Conservation (phyloP, 2,113 vertebrate species). For the Physeter macrocephalus region DNA sequence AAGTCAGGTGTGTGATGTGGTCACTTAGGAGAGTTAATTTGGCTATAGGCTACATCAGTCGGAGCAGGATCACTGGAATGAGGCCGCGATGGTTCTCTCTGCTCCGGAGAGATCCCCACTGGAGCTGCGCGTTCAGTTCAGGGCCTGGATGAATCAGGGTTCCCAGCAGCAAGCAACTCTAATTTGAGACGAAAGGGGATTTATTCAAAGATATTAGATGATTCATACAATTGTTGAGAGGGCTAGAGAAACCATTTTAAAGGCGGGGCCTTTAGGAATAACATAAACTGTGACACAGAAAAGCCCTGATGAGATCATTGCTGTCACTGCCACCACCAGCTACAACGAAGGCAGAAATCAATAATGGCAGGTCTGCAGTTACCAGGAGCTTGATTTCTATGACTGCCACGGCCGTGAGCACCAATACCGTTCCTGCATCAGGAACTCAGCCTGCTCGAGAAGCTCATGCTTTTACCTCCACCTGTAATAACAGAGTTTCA, state of each 20-base stretch:
- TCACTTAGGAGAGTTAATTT: neutral
- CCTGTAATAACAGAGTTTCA: neutral
- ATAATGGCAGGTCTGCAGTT: rapidly evolving
- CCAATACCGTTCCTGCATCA: rapidly evolving
- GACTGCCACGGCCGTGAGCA: rapidly evolving
- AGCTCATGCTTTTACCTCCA: neutral
- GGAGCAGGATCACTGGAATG: neutral
- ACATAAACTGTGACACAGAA: neutral
- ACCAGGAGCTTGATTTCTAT: neutral
- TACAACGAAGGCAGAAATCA: neutral
- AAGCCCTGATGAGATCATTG: neutral
- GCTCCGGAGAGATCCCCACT: neutral
- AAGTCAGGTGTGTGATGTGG: neutral
- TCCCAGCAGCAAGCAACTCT: neutral
- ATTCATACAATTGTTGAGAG: neutral
- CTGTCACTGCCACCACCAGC: neutral
- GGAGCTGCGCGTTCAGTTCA: neutral
- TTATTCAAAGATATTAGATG: neutral
- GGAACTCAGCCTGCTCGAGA: neutral
- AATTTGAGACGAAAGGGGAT: neutral
- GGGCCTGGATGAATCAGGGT: neutral
- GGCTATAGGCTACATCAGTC: neutral
- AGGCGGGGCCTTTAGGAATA: neutral
- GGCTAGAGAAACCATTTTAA: neutral
- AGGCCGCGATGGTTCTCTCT: neutral